Percentiles rank a stretch among this genome's conserved stretches.
Conservation (phyloP, 2,797 vertebrate species). For the Sciurus carolinensis region DNA sequence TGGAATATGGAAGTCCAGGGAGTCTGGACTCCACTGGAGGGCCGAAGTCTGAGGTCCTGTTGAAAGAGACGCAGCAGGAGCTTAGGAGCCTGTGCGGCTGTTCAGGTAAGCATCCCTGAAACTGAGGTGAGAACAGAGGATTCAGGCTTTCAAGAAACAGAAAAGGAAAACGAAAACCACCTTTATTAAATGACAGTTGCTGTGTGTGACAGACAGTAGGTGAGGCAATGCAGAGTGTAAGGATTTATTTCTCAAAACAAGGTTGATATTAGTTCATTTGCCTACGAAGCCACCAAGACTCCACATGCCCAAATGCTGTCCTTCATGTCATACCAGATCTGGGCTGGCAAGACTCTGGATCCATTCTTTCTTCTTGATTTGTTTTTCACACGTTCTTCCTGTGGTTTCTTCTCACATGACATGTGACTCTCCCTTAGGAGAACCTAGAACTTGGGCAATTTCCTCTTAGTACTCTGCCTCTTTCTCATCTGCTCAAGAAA, state of each 20-base stretch:
- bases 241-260: neutral
- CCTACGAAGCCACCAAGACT: neutral
- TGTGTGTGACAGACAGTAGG: too few relatives aligned
- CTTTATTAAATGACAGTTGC: neutral
- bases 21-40: neutral
- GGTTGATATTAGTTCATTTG: neutral
- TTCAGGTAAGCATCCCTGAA: neutral
- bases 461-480: neutral
- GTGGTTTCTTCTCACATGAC: neutral
- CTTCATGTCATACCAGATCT: neutral
- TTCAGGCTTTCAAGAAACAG: neutral
- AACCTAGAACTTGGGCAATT: neutral
- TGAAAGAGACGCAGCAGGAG: neutral
- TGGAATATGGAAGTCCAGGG: neutral
- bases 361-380: neutral
- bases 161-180: neutral
- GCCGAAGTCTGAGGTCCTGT: neutral
- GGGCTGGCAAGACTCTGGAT: neutral
- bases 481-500: neutral
- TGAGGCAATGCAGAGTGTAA: rapidly evolving
- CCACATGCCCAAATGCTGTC: neutral
- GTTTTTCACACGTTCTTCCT: neutral
- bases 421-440: neutral
- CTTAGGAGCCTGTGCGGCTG: neutral
- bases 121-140: neutral